Conservation (phyloP, 2,888 invertebrate species). For the Dasysyrphus tricinctus region DNA sequence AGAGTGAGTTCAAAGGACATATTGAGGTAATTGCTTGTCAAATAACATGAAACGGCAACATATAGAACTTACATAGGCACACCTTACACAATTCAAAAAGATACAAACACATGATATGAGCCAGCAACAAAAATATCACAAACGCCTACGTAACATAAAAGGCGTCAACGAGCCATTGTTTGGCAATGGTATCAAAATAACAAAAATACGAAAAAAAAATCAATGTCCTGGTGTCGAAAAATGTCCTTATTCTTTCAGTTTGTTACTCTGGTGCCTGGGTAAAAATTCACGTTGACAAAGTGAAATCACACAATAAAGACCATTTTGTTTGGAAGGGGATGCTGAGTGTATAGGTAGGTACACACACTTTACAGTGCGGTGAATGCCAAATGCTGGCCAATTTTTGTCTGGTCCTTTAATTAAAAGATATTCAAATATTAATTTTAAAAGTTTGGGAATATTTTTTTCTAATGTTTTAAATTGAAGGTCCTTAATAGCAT, state of each 20-base stretch:
- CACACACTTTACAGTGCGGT: neutral
- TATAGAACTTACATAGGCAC: constrained; percentile 38
- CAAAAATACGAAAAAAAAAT: neutral
- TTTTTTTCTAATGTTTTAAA: no score
- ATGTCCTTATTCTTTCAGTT: constrained; percentile 29
- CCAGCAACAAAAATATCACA: constrained; percentile 37
- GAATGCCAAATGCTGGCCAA: neutral
- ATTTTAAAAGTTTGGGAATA: no score
- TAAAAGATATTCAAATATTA: no score
- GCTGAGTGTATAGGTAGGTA: neutral
- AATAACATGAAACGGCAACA: constrained; percentile 58
- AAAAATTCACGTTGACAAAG: constrained; percentile 53
- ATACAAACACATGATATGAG: constrained; percentile 28
- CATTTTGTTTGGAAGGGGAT: constrained; percentile 20
- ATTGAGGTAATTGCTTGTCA: constrained; percentile 71
- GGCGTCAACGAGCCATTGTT: constrained; percentile 62
- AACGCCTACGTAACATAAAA: constrained; percentile 64
- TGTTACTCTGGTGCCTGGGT: neutral
- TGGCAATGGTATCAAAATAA: constrained; percentile 40
- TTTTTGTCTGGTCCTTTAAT: no score
- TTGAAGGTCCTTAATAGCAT: no score
- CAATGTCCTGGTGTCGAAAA: constrained; percentile 44
- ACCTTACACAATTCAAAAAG: constrained; percentile 52
- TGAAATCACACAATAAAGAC: constrained; percentile 49
- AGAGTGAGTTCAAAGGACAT: constrained; percentile 41